A percentile compares a stretch with the other conserved stretches of the same genome.
Conservation (phyloP, 2,113 vertebrate genomes). For the Myiagra hebetior region DNA sequence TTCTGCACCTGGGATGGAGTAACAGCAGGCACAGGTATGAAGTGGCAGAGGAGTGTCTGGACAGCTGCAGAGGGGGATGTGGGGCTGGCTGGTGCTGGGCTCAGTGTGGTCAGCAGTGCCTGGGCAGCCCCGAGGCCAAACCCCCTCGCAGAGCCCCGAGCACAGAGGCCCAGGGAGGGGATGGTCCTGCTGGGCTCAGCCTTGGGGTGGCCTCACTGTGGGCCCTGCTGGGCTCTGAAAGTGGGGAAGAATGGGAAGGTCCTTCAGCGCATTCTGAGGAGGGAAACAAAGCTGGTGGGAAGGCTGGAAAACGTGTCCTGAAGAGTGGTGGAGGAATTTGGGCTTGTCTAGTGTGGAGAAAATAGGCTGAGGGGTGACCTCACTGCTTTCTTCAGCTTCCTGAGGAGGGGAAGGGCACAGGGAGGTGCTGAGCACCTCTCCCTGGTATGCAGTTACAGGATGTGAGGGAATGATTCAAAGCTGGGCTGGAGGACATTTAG, state of each 20-base stretch:
- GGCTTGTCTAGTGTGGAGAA: neutral
- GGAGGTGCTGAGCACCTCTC: neutral
- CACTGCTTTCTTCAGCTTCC: neutral
- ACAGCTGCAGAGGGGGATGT: neutral
- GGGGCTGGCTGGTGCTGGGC: neutral
- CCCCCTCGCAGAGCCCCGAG: rapidly evolving
- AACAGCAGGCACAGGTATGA: rapidly evolving
- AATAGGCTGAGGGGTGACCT: neutral
- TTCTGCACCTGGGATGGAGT: neutral
- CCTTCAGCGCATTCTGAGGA: neutral
- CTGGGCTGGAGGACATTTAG: neutral
- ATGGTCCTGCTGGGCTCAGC: neutral
- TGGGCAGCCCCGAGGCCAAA: neutral
- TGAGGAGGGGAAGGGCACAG: neutral
- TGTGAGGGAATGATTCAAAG: neutral
- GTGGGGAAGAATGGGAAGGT: neutral
- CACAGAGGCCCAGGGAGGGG: neutral
- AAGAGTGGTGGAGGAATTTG: neutral
- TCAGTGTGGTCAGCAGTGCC: neutral
- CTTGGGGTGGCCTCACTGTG: rapidly evolving
- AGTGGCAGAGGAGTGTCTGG: neutral
- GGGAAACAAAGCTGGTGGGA: neutral
- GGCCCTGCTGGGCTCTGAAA: neutral
- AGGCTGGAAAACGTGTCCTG: neutral
- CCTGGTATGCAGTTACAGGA: neutral